phyloP scores from a whole-genome alignment of 2,888 invertebrate genomes.

The Eueremaeus valkanovi region DNA sequence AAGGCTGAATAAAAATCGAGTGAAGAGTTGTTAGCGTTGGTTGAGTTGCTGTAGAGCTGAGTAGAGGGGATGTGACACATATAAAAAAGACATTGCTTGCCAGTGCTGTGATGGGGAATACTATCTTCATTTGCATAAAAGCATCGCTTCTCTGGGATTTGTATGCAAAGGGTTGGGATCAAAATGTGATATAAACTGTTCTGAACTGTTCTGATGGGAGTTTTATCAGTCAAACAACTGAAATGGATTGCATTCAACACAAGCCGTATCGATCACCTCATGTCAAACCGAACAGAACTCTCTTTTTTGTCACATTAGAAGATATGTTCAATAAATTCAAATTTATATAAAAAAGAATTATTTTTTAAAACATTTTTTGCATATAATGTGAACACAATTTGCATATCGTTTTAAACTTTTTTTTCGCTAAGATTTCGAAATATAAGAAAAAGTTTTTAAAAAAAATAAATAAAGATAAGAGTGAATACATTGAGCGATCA shows the following conservation, averaged over 20 bases:
- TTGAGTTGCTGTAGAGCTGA: background rate
- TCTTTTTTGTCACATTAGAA: conserved; percentile 19
- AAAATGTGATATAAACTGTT: conserved; percentile 30
- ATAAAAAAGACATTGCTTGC: conserved; percentile 23
- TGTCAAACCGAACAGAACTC: conserved; percentile 10
- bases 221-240: conserved; percentile 15
- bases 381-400: too few relatives aligned
- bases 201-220: conserved; percentile 30
- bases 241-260: conserved; percentile 29
- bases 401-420: too few relatives aligned
- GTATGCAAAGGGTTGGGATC: conserved; percentile 32
- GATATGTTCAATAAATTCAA: conserved; percentile 9
- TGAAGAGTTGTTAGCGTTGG: background rate
- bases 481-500: too few relatives aligned
- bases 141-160: conserved; percentile 29
- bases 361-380: too few relatives aligned
- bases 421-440: too few relatives aligned
- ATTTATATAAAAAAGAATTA: too few relatives aligned
- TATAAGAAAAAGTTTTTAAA: too few relatives aligned
- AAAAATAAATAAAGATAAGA: too few relatives aligned
- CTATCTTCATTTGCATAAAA: conserved; percentile 20
- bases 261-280: conserved; percentile 20
- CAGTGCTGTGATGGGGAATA: conserved; percentile 12
- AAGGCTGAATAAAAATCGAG: background rate
- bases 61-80: conserved; percentile 26